phyloP scores from a whole-genome alignment of 2,113 vertebrate species.

The Mobula birostris region DNA sequence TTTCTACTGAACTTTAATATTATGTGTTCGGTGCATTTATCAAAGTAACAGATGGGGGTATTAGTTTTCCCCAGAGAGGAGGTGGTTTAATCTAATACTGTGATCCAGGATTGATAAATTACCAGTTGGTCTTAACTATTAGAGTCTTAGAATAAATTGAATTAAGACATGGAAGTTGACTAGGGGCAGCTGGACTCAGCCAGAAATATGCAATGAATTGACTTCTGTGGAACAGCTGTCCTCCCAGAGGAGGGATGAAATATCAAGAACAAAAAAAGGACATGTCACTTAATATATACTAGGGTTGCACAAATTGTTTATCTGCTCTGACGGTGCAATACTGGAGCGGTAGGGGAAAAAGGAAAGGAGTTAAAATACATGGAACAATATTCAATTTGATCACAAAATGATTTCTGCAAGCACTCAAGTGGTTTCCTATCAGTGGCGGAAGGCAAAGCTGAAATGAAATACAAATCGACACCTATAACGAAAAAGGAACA shows the following conservation, averaged over 20 bases:
- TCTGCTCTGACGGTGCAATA: not conserved
- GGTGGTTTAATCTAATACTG: not conserved
- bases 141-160: not conserved
- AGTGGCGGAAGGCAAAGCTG: not conserved
- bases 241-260: not conserved
- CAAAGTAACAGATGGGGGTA: not conserved
- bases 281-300: not conserved
- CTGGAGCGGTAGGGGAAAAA: too few relatives aligned
- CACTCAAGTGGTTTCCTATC: not conserved
- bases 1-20: not conserved
- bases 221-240: not conserved
- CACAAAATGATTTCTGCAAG: not conserved
- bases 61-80: not conserved
- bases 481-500: too few relatives aligned
- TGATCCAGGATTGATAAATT: not conserved
- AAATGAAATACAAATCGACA: not conserved
- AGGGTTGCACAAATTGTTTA: not conserved
- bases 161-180: not conserved
- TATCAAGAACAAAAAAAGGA: not conserved
- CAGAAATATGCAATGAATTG: not conserved
- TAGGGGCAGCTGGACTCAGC: not conserved
- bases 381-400: not conserved
- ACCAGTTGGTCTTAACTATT: not conserved
- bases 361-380: not conserved
- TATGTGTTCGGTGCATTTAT: not conserved